These are phyloP conservation scores for Microtus montanus DNA, from an alignment of 2,113 vertebrate species.

Conservation along the genomic window DNA sequence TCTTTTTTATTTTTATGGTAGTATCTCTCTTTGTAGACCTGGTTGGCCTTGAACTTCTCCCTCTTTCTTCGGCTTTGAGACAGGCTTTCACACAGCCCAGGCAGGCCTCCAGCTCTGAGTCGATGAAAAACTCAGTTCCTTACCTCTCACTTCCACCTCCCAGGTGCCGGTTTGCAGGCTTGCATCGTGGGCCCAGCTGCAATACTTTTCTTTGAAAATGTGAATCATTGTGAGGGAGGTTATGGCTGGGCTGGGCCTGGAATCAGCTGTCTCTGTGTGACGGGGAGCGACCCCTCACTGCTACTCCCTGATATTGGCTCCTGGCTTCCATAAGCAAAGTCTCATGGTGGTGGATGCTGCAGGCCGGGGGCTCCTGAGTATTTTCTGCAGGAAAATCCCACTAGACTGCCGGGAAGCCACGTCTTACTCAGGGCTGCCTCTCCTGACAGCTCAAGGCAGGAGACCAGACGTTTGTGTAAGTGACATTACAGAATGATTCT, in stretches of 20 bases:
- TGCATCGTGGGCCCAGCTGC: too few species aligned
- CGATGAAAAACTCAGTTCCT: not conserved
- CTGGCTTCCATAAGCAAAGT: not conserved
- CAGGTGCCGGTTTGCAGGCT: not conserved
- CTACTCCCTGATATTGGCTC: not conserved
- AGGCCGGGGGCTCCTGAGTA: not conserved
- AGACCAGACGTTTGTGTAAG: not conserved
- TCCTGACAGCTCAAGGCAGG: not conserved
- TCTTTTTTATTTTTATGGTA: not conserved
- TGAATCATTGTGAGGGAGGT: not conserved
- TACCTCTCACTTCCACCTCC: not conserved
- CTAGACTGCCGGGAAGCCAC: not conserved
- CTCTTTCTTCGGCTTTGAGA: not conserved
- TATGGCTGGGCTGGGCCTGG: not conserved
- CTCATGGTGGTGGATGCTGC: too few species aligned
- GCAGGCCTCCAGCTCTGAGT: not conserved
- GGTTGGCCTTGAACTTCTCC: not conserved
- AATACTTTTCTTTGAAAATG: not conserved
- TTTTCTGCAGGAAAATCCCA: not conserved
- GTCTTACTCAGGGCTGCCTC: not conserved
- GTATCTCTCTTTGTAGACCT: not conserved
- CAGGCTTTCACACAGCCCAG: not conserved
- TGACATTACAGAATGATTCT: not conserved
- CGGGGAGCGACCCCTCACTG: too few species aligned
- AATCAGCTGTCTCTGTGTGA: not conserved